Evolutionary conservation across 2,797 vertebrate genomes (phyloP), one percentile per base, ranked within the genome.

Genomic region (Chrysocyon brachyurus): DNA sequence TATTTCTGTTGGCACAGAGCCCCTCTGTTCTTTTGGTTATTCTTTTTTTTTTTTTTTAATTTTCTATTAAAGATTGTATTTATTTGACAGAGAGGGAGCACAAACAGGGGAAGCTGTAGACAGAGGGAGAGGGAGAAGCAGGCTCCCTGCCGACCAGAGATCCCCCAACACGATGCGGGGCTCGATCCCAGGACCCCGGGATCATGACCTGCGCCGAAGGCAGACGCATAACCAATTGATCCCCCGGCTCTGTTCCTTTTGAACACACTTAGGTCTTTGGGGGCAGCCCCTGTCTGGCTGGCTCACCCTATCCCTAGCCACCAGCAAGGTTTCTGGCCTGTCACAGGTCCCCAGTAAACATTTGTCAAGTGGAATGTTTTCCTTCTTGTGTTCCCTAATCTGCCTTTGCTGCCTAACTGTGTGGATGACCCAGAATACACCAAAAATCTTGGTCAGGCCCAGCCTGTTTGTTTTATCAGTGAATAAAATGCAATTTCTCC

Each of bases 401-500:
- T 70, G 46, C 46, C 21, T 31, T 66, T 40, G 54, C 26, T 88
- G 22, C 26, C 8, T 24, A 87, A 24, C 61, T 90, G 57, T 94
- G 16, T 19, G 61, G 31, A 85, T 68, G 84, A 77, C 36, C 36
- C 56, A 84, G 54, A 88, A 54, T 91, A 64, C 86, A 68, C 59
- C 6, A 73, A 94, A 96, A 85, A 70, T 92, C 49, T 61, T 40
- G 59, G 28, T 66, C 49, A 72, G 28, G 54, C n/a, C 40, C 12
- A 72, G 26, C 15, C 54, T 92, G 36, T 24, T 82, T 89, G 3
- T 66, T 21, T 61, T 90, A 73, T n/a, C 52, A 92, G 15, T 78
- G 64, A 94, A n/a, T 24, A 36, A 95, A 90, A 57, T 73, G 24
- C 66, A 5, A 33, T 94, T 95, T 95, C 54, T 88, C 14, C 52